Percentiles rank a stretch among this genome's conserved stretches.
Evolutionary conservation across 1,140 invertebrate genomes (phyloP).

Genomic region (Diorhabda carinulata): DNA sequence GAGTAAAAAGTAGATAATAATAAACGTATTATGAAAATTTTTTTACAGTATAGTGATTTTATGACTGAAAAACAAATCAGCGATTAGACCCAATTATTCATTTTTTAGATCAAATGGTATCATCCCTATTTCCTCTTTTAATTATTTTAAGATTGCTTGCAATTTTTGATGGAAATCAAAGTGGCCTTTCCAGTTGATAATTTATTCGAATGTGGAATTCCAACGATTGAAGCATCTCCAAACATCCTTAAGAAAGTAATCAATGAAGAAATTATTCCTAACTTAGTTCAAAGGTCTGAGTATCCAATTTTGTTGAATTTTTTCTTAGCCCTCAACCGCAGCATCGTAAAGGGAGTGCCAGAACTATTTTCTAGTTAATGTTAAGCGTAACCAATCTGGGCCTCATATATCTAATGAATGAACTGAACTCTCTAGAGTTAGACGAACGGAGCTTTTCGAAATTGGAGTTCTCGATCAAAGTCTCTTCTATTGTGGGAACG

Average conservation of each 20-base stretch:
- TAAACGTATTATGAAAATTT: too few species aligned
- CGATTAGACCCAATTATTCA: too few species aligned
- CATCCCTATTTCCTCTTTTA: too few species aligned
- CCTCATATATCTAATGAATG: background rate
- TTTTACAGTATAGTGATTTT: too few species aligned
- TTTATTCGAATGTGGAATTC: too few species aligned
- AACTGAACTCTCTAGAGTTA: background rate
- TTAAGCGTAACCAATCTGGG: background rate
- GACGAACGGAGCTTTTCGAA: constrained; percentile 17
- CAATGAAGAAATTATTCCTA: background rate
- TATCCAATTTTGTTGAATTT: constrained; percentile 1
- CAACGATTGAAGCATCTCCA: too few species aligned
- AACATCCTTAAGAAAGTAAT: background rate
- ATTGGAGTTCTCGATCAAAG: constrained; percentile 26
- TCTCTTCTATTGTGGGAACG: constrained; percentile 18
- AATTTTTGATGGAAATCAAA: too few species aligned
- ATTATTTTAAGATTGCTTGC: too few species aligned
- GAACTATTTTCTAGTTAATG: constrained; percentile 1
- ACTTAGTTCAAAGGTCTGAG: background rate
- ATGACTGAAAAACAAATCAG: too few species aligned
- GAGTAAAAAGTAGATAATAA: too few species aligned
- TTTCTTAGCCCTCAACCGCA: background rate
- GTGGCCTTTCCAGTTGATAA: too few species aligned
- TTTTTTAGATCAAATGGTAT: too few species aligned
- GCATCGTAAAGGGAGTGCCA: background rate